These are phyloP conservation scores for Girardinichthys multiradiatus DNA, from an alignment of 2,113 vertebrate species.

Conservation along the genomic window DNA sequence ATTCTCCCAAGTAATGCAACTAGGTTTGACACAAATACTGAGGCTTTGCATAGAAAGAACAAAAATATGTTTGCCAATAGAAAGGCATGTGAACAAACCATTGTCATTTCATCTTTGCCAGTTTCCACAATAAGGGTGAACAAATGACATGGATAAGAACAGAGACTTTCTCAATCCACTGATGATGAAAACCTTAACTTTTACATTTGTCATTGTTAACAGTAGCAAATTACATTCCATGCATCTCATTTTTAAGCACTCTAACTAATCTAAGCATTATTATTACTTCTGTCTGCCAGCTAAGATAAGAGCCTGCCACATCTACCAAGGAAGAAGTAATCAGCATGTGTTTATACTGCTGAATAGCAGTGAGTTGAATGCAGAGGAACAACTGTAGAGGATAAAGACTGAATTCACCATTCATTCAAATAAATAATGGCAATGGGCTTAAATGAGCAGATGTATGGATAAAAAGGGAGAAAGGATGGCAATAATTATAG, in stretches of 20 bases:
- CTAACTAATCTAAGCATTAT: background rate
- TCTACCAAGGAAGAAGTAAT: background rate
- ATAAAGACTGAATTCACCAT: background rate
- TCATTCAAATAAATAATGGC: background rate
- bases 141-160: conserved; percentile 9
- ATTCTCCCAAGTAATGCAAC: background rate
- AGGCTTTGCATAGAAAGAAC: background rate
- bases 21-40: too few species aligned
- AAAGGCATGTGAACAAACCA: background rate
- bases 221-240: background rate
- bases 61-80: background rate
- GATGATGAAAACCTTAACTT: background rate
- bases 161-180: background rate
- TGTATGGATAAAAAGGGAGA: background rate
- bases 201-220: background rate
- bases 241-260: conserved; percentile 10
- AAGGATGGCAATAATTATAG: too few species aligned
- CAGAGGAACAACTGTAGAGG: background rate
- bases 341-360: background rate
- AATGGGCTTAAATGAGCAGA: background rate
- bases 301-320: conserved; percentile 26
- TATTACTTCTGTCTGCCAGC: conserved; percentile 17
- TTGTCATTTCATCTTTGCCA: background rate
- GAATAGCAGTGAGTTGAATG: background rate
- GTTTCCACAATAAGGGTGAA: background rate